phyloP scores from a whole-genome alignment of 1,140 invertebrate genomes.

The Scylla paramamosain region DNA sequence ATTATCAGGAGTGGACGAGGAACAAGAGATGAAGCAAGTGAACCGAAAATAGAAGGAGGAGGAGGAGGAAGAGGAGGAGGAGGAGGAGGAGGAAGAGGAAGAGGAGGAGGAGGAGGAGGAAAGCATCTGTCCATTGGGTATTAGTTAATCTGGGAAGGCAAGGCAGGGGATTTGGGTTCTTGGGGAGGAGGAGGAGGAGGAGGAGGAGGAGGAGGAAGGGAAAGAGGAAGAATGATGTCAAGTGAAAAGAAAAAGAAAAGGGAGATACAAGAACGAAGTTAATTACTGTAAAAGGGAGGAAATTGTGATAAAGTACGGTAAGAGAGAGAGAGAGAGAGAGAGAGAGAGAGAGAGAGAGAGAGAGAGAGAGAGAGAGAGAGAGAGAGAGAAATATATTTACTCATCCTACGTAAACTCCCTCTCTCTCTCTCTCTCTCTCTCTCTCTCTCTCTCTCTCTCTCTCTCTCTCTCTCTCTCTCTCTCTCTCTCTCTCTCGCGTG shows the following conservation, averaged over 20 bases:
- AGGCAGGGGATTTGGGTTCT: background rate
- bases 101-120: background rate
- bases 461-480: slow-evolving; percentile 3
- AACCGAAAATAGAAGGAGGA: background rate
- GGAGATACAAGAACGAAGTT: too few species aligned
- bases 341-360: too few species aligned
- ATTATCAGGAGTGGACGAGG: too few species aligned
- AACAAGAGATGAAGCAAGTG: too few species aligned
- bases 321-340: too few species aligned
- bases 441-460: background rate
- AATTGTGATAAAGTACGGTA: too few species aligned
- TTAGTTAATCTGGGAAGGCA: background rate
- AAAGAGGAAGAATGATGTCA: background rate
- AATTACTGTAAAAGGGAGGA: too few species aligned
- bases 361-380: too few species aligned
- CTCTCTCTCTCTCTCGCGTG: background rate
- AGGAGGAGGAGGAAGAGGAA: background rate
- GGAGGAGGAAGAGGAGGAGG: background rate
- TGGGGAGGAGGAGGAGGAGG: background rate
- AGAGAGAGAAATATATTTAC: background rate
- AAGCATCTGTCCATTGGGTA: background rate
- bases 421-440: slow-evolving; percentile 29
- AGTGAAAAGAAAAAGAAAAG: background rate
- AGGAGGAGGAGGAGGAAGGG: slow-evolving; percentile 36
- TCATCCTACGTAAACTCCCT: background rate